Conservation (phyloP, 2,888 invertebrate species). For the Eulithis testata region DNA sequence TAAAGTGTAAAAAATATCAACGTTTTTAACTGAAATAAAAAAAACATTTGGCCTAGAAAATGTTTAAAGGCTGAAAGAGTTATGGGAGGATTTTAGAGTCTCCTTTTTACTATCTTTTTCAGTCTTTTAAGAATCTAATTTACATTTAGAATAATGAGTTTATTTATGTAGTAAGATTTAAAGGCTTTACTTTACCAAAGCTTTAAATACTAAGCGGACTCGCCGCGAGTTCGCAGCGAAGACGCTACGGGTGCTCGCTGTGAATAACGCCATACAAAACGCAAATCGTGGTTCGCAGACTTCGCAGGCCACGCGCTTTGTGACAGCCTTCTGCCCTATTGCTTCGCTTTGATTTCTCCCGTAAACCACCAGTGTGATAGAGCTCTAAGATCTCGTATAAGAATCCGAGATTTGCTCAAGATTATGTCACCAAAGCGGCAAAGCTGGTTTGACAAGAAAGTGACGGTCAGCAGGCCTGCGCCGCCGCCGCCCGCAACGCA, state of each 20-base stretch:
- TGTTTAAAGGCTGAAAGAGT: slow-evolving; percentile 4
- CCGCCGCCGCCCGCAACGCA: slow-evolving; percentile 25
- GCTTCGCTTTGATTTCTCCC: no score
- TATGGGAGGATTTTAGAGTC: neutral
- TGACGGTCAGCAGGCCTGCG: slow-evolving; percentile 36
- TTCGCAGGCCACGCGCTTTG: no score
- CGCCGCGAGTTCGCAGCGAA: no score
- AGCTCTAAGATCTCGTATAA: neutral
- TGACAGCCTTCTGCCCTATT: no score
- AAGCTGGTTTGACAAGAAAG: slow-evolving; percentile 55
- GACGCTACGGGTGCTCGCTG: no score
- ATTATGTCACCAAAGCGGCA: slow-evolving; percentile 50
- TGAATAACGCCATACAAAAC: no score
- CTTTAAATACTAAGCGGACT: no score
- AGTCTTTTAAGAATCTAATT: slow-evolving; percentile 2
- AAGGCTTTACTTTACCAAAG: neutral
- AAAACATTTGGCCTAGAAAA: neutral
- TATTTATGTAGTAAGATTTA: neutral
- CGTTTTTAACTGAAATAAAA: no score
- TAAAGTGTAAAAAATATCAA: no score
- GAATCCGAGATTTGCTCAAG: slow-evolving; percentile 35
- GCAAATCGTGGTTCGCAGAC: no score
- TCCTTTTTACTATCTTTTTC: slow-evolving; percentile 1
- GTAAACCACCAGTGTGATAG: no score
- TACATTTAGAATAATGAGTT: slow-evolving; percentile 11